A percentile compares a stretch with the other conserved stretches of the same genome.
These are phyloP conservation scores for Lethenteron camtschaticum DNA, from an alignment of 2,113 vertebrate species.

Conservation along the genomic window DNA sequence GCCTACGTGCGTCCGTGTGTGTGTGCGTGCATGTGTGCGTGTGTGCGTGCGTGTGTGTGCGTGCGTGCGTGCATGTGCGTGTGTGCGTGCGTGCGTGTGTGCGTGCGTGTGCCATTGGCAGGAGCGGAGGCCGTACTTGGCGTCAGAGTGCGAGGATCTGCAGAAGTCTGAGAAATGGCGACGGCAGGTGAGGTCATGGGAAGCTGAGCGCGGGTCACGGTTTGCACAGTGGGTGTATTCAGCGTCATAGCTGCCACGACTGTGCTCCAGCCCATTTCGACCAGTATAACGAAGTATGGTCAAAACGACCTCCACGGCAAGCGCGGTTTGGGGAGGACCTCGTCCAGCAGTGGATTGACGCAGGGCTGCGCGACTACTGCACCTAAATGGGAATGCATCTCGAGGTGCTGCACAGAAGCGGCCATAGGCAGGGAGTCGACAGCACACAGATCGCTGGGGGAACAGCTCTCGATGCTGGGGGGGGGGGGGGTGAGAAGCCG, in stretches of 20 bases:
- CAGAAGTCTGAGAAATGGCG: constrained; percentile 96
- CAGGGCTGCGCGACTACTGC: too few relatives aligned
- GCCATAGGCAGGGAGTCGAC: too few relatives aligned
- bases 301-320: background rate
- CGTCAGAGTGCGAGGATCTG: constrained; percentile 70
- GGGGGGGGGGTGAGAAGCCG: too few relatives aligned
- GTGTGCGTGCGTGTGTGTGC: too few relatives aligned
- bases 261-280: background rate
- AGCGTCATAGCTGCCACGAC: background rate
- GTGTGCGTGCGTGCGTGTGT: too few relatives aligned
- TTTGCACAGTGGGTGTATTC: background rate
- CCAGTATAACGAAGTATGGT: background rate
- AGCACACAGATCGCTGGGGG: too few relatives aligned
- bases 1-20: too few relatives aligned
- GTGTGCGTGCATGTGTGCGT: too few relatives aligned
- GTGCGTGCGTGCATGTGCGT: too few relatives aligned
- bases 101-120: constrained; percentile 13
- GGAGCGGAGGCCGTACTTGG: constrained; percentile 81
- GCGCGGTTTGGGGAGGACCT: background rate
- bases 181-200: constrained; percentile 37
- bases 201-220: background rate
- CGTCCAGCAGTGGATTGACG: background rate
- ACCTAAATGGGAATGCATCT: too few relatives aligned
- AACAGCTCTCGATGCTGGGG: too few relatives aligned
- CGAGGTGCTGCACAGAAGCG: too few relatives aligned